Conservation (phyloP, 2,113 vertebrate species). For the Dicrurus megarhynchus region DNA sequence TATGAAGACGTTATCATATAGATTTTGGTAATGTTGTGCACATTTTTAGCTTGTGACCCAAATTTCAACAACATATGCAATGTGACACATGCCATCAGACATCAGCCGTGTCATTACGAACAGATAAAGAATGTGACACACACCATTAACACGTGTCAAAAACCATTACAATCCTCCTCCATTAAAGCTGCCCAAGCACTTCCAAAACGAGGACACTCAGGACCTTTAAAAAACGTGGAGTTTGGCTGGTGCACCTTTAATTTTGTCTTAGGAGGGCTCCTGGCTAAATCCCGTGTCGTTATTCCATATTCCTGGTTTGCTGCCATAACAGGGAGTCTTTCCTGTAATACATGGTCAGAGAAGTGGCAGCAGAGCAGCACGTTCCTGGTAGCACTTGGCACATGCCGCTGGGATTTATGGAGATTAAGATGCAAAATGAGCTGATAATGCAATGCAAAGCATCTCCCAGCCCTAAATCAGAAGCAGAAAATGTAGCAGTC, state of each 20-base stretch:
- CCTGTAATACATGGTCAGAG: background rate
- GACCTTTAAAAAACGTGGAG: background rate
- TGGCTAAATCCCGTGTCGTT: background rate
- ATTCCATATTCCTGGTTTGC: background rate
- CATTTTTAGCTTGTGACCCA: slow-evolving; percentile 31
- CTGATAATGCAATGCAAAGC: background rate
- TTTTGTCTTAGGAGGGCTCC: background rate
- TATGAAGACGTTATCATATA: background rate
- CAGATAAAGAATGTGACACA: slow-evolving; percentile 27
- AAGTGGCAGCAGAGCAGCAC: background rate
- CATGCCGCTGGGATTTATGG: background rate
- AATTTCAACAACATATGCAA: slow-evolving; percentile 33
- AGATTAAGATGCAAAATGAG: slow-evolving; percentile 37
- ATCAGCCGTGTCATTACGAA: background rate
- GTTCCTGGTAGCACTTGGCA: background rate
- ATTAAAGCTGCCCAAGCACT: slow-evolving; percentile 20
- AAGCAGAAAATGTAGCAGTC: background rate
- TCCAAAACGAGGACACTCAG: background rate
- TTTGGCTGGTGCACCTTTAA: background rate
- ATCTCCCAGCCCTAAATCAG: background rate
- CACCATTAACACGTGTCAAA: slow-evolving; percentile 66
- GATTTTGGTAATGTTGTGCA: background rate
- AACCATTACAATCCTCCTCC: slow-evolving; percentile 19
- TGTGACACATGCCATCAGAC: slow-evolving; percentile 37
- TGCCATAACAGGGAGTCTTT: background rate